Evolutionary conservation across 1,140 invertebrate species (phyloP).

Genomic region (Halyomorpha halys): DNA sequence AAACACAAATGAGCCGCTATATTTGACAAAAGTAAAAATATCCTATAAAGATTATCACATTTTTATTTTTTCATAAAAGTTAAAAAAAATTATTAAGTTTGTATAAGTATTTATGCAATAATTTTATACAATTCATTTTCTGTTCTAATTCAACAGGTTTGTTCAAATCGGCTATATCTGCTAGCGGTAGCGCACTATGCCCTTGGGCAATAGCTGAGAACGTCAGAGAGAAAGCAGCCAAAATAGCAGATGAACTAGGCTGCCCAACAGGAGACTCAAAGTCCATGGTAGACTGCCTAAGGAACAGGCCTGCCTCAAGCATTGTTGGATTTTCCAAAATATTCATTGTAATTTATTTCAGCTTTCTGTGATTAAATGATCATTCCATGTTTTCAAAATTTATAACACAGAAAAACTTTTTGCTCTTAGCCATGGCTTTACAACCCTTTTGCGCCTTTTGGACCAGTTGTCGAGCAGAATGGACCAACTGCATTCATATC

Average conservation of each 20-base stretch:
- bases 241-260: constrained; percentile 53
- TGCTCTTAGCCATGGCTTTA: constrained; percentile 39
- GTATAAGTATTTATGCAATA: too few species aligned
- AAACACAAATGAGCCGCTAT: too few species aligned
- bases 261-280: constrained; percentile 47
- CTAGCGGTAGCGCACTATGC: not conserved
- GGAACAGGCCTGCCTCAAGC: constrained; percentile 45
- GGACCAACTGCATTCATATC: constrained; percentile 44
- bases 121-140: constrained; percentile 69
- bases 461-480: constrained; percentile 44
- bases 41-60: too few species aligned
- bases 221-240: constrained; percentile 51
- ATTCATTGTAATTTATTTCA: not conserved
- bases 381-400: too few species aligned
- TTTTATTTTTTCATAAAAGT: too few species aligned
- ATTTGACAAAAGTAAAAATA: too few species aligned
- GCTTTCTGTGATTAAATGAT: too few species aligned
- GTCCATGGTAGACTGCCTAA: constrained; percentile 59
- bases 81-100: too few species aligned
- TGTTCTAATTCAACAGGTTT: constrained; percentile 33
- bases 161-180: not conserved
- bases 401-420: too few species aligned
- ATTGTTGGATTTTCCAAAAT: constrained; percentile 33
- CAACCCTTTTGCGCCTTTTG: constrained; percentile 52
- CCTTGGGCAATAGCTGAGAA: constrained; percentile 40